These are phyloP conservation scores for Arizona elegans DNA, from an alignment of 2,113 vertebrate species.

Conservation along the genomic window DNA sequence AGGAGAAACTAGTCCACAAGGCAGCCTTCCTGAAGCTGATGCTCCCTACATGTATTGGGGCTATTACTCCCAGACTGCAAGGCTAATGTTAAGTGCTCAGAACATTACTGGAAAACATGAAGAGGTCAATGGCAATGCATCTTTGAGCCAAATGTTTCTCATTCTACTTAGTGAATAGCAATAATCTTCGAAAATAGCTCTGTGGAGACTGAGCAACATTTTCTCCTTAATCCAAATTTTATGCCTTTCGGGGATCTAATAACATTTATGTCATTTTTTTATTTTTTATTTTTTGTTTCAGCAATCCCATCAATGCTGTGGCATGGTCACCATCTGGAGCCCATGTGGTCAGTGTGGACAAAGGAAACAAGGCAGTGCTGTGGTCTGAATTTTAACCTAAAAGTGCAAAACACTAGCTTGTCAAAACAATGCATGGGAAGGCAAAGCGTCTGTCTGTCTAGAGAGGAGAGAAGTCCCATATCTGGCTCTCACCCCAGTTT, in stretches of 20 bases:
- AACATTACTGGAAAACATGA: background rate
- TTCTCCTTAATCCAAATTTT: background rate
- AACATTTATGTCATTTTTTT: constrained; percentile 6
- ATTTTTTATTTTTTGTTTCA: constrained; percentile 68
- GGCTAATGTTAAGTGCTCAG: background rate
- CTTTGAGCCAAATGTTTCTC: background rate
- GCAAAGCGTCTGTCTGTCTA: background rate
- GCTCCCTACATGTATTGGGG: background rate
- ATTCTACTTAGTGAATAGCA: background rate
- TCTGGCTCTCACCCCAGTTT: constrained; percentile 2
- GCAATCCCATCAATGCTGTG: constrained; percentile 89
- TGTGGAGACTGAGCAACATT: background rate
- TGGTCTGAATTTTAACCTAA: constrained; percentile 88
- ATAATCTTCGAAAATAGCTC: background rate
- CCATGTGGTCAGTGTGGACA: constrained; percentile 91
- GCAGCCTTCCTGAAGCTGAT: background rate
- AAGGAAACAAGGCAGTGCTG: constrained; percentile 87
- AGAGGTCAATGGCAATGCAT: background rate
- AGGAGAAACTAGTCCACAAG: background rate
- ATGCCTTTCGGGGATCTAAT: constrained; percentile 1
- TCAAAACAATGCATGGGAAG: background rate
- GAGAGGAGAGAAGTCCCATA: constrained; percentile 3
- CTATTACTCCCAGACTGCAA: background rate
- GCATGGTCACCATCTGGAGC: constrained; percentile 89
- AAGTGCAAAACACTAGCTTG: background rate